A percentile compares a stretch with the other conserved stretches of the same genome.
phyloP scores from a whole-genome alignment of 2,113 vertebrate genomes.

The Australoheros scitulus region DNA sequence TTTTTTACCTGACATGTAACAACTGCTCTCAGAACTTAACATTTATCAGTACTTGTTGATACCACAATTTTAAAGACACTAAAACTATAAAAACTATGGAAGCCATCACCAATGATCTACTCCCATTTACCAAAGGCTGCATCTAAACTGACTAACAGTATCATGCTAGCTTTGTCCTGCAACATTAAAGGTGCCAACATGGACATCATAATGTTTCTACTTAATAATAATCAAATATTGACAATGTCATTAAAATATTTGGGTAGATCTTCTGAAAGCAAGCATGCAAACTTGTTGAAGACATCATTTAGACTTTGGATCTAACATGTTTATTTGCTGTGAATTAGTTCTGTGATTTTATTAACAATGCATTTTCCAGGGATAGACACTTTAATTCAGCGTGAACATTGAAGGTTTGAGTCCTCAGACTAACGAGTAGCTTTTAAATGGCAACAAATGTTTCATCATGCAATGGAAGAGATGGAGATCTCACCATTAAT shows the following conservation, averaged over 20 bases:
- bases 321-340: conserved; percentile 40
- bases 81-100: not conserved
- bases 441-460: conserved; percentile 66
- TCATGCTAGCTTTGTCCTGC: not conserved
- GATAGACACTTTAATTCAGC: not conserved
- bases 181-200: not conserved
- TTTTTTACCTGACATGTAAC: not conserved
- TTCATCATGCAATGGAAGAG: conserved; percentile 50
- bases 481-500: conserved; percentile 65
- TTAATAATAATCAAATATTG: not conserved
- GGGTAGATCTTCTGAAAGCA: not conserved
- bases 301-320: not conserved
- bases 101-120: not conserved
- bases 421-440: conserved; percentile 48
- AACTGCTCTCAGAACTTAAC: not conserved
- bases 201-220: not conserved
- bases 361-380: conserved; percentile 29
- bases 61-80: not conserved
- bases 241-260: not conserved
- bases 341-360: conserved; percentile 25
- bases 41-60: not conserved
- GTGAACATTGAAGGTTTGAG: conserved; percentile 30
- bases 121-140: not conserved
- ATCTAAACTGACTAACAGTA: not conserved
- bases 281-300: not conserved